These are phyloP conservation scores for Monodelphis domestica DNA, from an alignment of 2,797 vertebrate species.

Conservation along the genomic window DNA sequence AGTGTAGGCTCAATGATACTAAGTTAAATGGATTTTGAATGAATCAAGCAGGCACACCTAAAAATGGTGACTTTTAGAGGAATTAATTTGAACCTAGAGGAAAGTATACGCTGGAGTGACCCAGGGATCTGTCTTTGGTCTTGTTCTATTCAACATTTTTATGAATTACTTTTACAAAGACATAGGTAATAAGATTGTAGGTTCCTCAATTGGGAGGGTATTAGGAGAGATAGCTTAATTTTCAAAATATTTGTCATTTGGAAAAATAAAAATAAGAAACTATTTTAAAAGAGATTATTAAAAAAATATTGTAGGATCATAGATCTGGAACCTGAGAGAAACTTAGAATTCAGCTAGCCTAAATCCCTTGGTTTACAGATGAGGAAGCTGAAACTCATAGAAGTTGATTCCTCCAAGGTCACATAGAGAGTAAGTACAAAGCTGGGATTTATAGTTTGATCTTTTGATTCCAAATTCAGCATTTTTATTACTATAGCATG, in stretches of 20 bases:
- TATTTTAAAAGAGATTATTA: no score
- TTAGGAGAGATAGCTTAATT: no score
- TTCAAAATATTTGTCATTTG: no score
- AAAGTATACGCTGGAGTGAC: neutral
- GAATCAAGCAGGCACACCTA: neutral
- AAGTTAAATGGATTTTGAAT: neutral
- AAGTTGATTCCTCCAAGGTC: neutral
- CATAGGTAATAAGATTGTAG: neutral
- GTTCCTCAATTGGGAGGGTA: no score
- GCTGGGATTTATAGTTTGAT: neutral
- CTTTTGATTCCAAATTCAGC: neutral
- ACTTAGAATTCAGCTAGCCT: neutral
- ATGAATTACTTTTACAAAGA: neutral
- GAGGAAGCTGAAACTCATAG: neutral
- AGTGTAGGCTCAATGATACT: neutral
- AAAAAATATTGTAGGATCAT: no score
- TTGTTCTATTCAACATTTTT: neutral
- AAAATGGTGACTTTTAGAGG: neutral
- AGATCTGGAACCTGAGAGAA: neutral
- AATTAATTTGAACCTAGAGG: neutral
- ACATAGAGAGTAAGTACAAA: neutral
- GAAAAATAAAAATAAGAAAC: no score
- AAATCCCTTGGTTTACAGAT: neutral
- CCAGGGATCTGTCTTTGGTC: neutral
- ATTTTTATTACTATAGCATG: neutral